These are phyloP conservation scores for Leucophenga montana DNA, from an alignment of 2,888 invertebrate species.

Conservation along the genomic window DNA sequence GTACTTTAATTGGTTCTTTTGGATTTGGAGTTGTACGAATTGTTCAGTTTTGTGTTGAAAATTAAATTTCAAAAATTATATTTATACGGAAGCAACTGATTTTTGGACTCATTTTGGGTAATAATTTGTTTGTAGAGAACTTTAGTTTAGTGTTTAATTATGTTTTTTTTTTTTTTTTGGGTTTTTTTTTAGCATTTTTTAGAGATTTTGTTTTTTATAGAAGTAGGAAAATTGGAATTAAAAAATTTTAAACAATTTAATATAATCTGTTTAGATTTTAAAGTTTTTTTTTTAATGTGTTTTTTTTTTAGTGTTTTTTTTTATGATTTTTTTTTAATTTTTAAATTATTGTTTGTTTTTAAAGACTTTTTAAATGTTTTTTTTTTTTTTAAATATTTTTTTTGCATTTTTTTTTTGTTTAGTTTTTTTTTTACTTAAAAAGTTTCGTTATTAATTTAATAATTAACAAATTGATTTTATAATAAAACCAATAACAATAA, in stretches of 20 bases:
- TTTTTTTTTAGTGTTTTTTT: conserved; percentile 20
- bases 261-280: conserved; percentile 16
- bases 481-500: conserved; percentile 75
- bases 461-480: conserved; percentile 75
- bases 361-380: conserved; percentile 41
- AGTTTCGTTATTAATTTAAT: conserved; percentile 75
- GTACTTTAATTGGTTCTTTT: conserved; percentile 22
- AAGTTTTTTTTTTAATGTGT: conserved; percentile 7
- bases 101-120: conserved; percentile 5
- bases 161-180: conserved; percentile 29
- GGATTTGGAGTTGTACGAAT: background rate
- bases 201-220: conserved; percentile 36
- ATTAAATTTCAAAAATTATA: background rate
- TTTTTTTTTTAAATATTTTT: conserved; percentile 54
- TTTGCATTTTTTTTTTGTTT: conserved; percentile 51
- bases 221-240: conserved; percentile 50
- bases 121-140: conserved; percentile 34
- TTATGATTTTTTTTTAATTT: conserved; percentile 41
- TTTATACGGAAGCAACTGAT: background rate
- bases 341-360: conserved; percentile 46
- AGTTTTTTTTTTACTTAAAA: conserved; percentile 71
- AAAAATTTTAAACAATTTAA: conserved; percentile 39
- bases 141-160: conserved; percentile 45
- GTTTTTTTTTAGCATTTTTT: conserved; percentile 35
- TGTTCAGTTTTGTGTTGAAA: background rate